These are phyloP conservation scores for Melanotaenia boesemani DNA, from an alignment of 2,797 vertebrate genomes.

Conservation along the genomic window DNA sequence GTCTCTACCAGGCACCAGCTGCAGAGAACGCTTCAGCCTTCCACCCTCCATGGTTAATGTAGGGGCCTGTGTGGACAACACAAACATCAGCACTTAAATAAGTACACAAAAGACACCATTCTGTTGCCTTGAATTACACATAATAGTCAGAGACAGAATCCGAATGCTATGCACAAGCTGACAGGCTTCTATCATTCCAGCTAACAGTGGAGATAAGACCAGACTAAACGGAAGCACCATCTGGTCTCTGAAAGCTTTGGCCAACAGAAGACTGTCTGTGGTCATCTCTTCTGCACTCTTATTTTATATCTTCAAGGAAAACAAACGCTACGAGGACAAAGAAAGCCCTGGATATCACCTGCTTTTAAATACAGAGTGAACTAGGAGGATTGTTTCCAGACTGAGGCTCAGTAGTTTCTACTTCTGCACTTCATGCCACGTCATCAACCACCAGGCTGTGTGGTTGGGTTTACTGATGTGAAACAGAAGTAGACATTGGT, in stretches of 20 bases:
- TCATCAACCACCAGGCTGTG: not conserved
- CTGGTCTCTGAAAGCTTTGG: slow-evolving; percentile 34
- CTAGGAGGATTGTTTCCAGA: no score
- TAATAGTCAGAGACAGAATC: slow-evolving; percentile 44
- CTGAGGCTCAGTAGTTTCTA: no score
- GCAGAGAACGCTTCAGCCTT: slow-evolving; percentile 88
- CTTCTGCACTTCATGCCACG: not conserved
- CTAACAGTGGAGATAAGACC: slow-evolving; percentile 48
- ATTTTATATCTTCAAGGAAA: not conserved
- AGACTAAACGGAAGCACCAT: slow-evolving; percentile 25
- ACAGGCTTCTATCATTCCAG: slow-evolving; percentile 22
- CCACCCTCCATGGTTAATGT: slow-evolving; percentile 97
- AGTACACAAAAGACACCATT: slow-evolving; percentile 22
- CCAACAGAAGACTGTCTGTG: slow-evolving; percentile 1
- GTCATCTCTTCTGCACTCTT: not conserved
- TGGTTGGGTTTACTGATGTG: not conserved
- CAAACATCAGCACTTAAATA: slow-evolving; percentile 22
- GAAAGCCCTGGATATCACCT: not conserved
- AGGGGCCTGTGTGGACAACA: slow-evolving; percentile 85
- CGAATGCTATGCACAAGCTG: slow-evolving; percentile 20
- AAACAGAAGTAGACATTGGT: not conserved
- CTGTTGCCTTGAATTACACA: slow-evolving; percentile 38
- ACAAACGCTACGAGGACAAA: not conserved
- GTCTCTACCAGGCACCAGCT: slow-evolving; percentile 86
- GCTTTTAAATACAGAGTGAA: no score